Base-by-base conservation (phyloP, 1,140 invertebrate genomes). In the Eurosta solidaginis region DNA sequence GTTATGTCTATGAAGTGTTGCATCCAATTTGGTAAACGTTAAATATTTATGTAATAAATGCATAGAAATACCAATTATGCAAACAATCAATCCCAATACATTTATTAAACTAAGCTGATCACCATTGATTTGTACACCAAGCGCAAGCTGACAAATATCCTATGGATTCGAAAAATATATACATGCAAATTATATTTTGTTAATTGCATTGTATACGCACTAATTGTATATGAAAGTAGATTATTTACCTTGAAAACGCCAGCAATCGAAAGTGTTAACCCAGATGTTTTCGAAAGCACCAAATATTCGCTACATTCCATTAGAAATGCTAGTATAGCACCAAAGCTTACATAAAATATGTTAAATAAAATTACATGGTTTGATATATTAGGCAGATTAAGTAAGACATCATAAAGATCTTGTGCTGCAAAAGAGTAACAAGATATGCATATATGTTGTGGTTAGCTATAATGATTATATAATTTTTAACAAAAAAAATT, bases 211-310 rank as follows among this genome's bases (percentile, higher is more conserved):
- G n/a, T n/a, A n/a, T n/a, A 9, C 40, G 33, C 17, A 36, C 47
- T 27, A n/a, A 42, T 25, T 10, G 25, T 7, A 77, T 81, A 80
- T n/a, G n/a, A n/a, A n/a, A n/a, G n/a, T n/a, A n/a, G n/a, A n/a
- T n/a, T n/a, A n/a, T n/a, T 88, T 90, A 97, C 97, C 93, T 99
- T 99, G 85, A 98, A 95, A 86, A 99, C 97, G 68, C 97, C 97
- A 77, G 96, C 93, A 82, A 99, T 95, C 6, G 96, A 96, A 36
- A 99, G 89, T 3, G 98, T 99, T 44, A 99, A 92, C 91, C 97
- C 98, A 83, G 98, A 99, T n/a, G 97, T 98, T 84, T 95, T 93
- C 20, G 94, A 94, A 73, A 99, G 92, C 63, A 99, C 93, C 77
- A 98, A 89, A 88, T 96, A 99, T 90, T 99, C 98, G 85, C 93